A percentile compares a stretch with the other conserved stretches of the same genome.
These are phyloP conservation scores for Hydrozoanthus tunicans DNA, from an alignment of 64 coral and sea anemone genomes.

Conservation along the genomic window DNA sequence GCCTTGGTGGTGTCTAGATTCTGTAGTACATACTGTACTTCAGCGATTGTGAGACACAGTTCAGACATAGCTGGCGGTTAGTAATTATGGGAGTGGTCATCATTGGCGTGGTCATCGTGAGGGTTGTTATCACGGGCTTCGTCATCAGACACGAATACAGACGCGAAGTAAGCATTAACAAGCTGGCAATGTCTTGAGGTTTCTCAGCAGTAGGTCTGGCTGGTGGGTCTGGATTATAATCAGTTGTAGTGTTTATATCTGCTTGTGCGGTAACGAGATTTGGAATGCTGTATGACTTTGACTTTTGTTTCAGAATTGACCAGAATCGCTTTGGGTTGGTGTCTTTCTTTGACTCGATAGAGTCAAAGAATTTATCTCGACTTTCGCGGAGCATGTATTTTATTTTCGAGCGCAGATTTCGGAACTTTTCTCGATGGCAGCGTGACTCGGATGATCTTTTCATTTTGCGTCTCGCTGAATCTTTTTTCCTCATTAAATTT, in stretches of 20 bases:
- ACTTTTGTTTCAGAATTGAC: constrained; percentile 52
- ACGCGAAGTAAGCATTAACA: constrained; percentile 61
- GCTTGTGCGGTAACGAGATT: constrained; percentile 9
- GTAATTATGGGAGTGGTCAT: not conserved
- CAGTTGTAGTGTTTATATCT: constrained; percentile 9
- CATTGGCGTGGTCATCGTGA: not conserved
- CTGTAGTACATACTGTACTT: not conserved
- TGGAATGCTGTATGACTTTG: constrained; percentile 23
- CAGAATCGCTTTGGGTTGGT: constrained; percentile 60
- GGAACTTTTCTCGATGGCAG: constrained; percentile 11
- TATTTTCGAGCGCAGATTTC: constrained; percentile 28
- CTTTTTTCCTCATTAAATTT: constrained; percentile 58
- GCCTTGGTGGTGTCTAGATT: constrained; percentile 45
- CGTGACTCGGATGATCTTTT: constrained; percentile 10
- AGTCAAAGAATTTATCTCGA: constrained; percentile 4
- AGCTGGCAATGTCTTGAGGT: constrained; percentile 41
- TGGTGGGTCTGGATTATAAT: not conserved
- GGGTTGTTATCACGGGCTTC: not conserved
- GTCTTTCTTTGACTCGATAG: constrained; percentile 25
- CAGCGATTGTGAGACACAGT: constrained; percentile 20
- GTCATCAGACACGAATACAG: constrained; percentile 50
- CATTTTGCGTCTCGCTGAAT: constrained; percentile 27
- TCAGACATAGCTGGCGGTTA: constrained; percentile 8
- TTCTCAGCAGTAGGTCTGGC: constrained; percentile 38
- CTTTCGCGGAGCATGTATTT: constrained; percentile 14